Conservation (phyloP, 2,888 invertebrate species). For the Philaethria dido region DNA sequence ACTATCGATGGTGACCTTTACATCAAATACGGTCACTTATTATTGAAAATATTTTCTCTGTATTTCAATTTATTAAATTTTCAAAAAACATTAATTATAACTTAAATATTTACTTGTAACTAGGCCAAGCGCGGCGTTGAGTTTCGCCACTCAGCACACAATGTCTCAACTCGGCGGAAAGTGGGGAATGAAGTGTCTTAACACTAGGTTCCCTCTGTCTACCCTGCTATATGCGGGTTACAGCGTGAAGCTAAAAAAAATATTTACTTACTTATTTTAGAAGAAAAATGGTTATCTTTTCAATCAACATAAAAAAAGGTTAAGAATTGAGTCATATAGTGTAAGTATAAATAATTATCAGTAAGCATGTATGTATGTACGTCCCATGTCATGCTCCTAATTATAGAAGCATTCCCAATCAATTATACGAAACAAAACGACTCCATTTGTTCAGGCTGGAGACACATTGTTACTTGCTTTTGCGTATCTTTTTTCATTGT, state of each 20-base stretch:
- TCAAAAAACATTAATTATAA: too few relatives aligned
- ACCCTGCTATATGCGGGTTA: too few relatives aligned
- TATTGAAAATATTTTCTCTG: not conserved
- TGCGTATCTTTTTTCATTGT: not conserved
- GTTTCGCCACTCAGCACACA: too few relatives aligned
- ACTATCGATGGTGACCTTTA: not conserved
- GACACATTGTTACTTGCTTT: slow-evolving; percentile 25
- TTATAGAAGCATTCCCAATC: slow-evolving; percentile 84
- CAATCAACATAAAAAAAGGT: too few relatives aligned
- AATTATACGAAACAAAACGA: slow-evolving; percentile 74
- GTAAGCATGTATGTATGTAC: slow-evolving; percentile 48
- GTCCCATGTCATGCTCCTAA: slow-evolving; percentile 79
- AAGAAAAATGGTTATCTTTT: too few relatives aligned
- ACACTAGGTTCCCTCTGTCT: too few relatives aligned
- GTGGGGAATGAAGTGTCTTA: too few relatives aligned
- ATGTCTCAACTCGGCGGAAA: too few relatives aligned
- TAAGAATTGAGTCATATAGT: not conserved
- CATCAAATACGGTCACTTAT: not conserved
- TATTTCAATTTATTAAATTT: not conserved
- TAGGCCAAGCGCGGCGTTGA: too few relatives aligned
- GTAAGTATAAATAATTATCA: slow-evolving; percentile 4
- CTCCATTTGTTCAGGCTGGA: slow-evolving; percentile 55
- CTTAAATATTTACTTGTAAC: too few relatives aligned
- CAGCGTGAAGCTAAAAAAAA: too few relatives aligned
- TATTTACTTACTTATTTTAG: too few relatives aligned